A percentile compares a stretch with the other conserved stretches of the same genome.
These are phyloP conservation scores for Phodopus roborovskii DNA, from an alignment of 2,113 vertebrate genomes.

Conservation along the genomic window DNA sequence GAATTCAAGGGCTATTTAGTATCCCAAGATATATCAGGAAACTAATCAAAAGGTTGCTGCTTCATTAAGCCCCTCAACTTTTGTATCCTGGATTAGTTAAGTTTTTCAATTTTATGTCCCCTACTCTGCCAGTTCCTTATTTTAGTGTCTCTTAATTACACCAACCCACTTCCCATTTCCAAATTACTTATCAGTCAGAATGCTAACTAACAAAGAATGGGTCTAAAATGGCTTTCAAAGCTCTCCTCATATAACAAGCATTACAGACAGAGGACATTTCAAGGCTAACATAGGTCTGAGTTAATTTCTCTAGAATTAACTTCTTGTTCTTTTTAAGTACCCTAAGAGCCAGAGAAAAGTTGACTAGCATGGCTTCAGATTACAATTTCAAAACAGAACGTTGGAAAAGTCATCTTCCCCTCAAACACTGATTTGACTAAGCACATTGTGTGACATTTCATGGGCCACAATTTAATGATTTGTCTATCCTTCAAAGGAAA, in stretches of 20 bases:
- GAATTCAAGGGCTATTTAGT: neutral
- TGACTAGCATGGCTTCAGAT: neutral
- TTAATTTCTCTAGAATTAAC: slow-evolving; percentile 3
- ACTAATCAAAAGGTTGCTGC: neutral
- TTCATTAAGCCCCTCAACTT: neutral
- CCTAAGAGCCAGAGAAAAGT: neutral
- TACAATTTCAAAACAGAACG: neutral
- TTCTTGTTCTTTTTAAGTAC: neutral
- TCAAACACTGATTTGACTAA: neutral
- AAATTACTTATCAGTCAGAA: slow-evolving; percentile 9
- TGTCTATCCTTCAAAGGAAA: neutral
- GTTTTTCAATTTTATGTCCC: neutral
- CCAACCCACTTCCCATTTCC: neutral
- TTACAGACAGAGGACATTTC: neutral
- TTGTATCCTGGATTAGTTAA: neutral
- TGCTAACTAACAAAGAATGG: neutral
- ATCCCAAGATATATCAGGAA: neutral
- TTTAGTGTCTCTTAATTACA: slow-evolving; percentile 19
- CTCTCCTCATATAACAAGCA: neutral
- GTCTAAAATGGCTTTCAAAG: neutral
- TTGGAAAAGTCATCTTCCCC: neutral
- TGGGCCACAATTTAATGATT: neutral
- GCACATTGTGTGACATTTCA: neutral
- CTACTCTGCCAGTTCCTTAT: neutral
- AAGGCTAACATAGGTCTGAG: neutral